Evolutionary conservation across 2,797 vertebrate genomes (phyloP), one percentile per base, ranked within the genome.

Genomic region (Molossus molossus): DNA sequence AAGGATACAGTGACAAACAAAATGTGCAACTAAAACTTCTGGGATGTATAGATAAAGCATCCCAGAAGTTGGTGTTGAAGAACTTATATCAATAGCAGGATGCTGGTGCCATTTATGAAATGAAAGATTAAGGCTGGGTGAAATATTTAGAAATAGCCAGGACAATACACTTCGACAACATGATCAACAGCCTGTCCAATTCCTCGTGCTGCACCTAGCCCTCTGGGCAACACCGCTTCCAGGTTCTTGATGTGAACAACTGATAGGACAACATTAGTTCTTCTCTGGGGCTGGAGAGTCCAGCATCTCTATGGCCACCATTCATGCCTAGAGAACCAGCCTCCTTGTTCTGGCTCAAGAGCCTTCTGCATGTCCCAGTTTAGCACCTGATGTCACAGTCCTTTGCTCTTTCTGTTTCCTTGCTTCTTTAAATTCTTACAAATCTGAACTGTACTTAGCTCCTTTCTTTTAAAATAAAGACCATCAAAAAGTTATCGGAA

Each of bases 391-490:
- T 76, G n/a, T 0, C 18, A 18, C 50, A 18, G 64, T 69, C 18
- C 29, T 55, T 55, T 9, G 60, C 4, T 6, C 9, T 37, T 17
- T 17, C 11, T n/a, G 25, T 8, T 10, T 33, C 25, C 20, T 40
- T 33, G 33, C 20, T 64, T 94, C 9, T 45, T 37, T 77, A 87
- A 82, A 73, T 3, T 58, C 69, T 72, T 70, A 81, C 4, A 69
- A 75, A 40, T 77, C 4, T 85, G 84, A 87, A 58, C 9, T 62
- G 0, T 12, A 20, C 40, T 92, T 40, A 67, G 0, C 3, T 17
- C 8, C 37, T 77, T 88, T 89, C 27, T 81, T 91, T 80, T 55
- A 75, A 79, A 85, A 87, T 76, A 37, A 90, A 77, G 2, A 76
- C 29, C 18, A 45, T 53, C 60, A 50, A n/a, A 75, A 94, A 33